These are phyloP conservation scores for Lophotriccus pileatus DNA, from an alignment of 2,797 vertebrate genomes.

Conservation along the genomic window DNA sequence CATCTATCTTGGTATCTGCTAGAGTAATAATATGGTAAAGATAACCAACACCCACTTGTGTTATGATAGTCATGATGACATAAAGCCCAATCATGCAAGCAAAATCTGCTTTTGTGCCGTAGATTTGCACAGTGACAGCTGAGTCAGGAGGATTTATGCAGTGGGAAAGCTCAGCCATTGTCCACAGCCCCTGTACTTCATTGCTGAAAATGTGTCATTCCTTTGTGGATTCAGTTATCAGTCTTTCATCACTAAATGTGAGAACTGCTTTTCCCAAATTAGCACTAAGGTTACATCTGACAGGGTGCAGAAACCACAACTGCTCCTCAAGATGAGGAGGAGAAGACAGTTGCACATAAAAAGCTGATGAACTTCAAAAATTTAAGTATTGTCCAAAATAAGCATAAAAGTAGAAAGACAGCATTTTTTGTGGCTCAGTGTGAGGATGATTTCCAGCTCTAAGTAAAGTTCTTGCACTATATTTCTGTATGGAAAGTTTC, in stretches of 20 bases:
- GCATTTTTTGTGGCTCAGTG: neutral
- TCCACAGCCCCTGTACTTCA: conserved; percentile 55
- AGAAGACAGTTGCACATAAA: neutral
- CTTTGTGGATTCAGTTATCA: conserved; percentile 62
- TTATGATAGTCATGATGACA: conserved; percentile 35
- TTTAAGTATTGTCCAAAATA: neutral
- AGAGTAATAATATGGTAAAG: conserved; percentile 12
- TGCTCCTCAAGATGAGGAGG: neutral
- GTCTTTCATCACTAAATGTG: conserved; percentile 71
- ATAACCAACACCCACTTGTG: conserved; percentile 33
- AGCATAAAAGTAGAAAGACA: neutral
- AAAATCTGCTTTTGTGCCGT: conserved; percentile 60
- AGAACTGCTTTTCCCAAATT: conserved; percentile 72
- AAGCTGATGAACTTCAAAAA: neutral
- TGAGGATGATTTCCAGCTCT: neutral
- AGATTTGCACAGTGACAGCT: conserved; percentile 58
- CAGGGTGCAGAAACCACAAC: conserved; percentile 59
- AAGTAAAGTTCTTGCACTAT: neutral
- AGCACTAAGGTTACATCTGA: conserved; percentile 61
- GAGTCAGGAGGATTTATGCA: conserved; percentile 67
- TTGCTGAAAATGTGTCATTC: conserved; percentile 55
- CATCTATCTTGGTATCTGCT: neutral
- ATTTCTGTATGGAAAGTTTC: neutral
- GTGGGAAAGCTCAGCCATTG: conserved; percentile 61
- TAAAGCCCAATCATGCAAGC: conserved; percentile 46